Base-by-base conservation (phyloP, 2,797 vertebrate species). In the Danio choprae region DNA sequence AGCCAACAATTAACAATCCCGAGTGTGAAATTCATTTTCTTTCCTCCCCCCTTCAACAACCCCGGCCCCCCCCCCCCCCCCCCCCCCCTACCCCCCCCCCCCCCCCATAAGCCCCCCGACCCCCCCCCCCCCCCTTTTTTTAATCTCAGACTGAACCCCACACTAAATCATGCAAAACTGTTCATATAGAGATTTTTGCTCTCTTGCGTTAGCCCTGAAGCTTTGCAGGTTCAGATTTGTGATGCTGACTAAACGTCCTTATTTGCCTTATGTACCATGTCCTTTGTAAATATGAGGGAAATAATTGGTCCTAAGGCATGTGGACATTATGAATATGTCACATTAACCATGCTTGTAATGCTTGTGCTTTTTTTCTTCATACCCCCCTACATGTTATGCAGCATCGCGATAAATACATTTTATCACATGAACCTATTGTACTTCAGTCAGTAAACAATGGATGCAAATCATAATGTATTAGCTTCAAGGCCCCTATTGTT, bases 361-460 rank as follows among this genome's bases (percentile, higher is more conserved):
- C 6, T 9, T 3, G 40, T 46, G 7, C n/a, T 8, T 16, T 92
- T n/a, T 87, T 90, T 92, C 93, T 91, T 83, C 86, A 62, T 73
- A 55, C 88, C 85, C 77, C 80, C 88, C 68, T 55, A 22, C 74
- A 72, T 88, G 86, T 91, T 92, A 7, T 12, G 2, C 87, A 89
- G 89, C 89, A 93, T 92, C 89, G 91, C 83, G 91, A 93, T 90
- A 85, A 86, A 88, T 92, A 91, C 88, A 90, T 64, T 76, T 46
- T 2, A 56, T 13, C 46, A 12, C n/a, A 22, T 55, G 5, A 43
- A 77, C 64, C 15, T 77, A 69, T 67, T 81, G 80, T 68, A 80
- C 70, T 72, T 86, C 38, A 44, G 22, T 20, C 29, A 51, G 48
- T 64, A 16, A 51, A 63, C 46, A 75, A 58, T 18, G 43, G n/a